These are phyloP conservation scores for Calephelis virginiensis DNA, from an alignment of 1,140 invertebrate species.

Conservation along the genomic window DNA sequence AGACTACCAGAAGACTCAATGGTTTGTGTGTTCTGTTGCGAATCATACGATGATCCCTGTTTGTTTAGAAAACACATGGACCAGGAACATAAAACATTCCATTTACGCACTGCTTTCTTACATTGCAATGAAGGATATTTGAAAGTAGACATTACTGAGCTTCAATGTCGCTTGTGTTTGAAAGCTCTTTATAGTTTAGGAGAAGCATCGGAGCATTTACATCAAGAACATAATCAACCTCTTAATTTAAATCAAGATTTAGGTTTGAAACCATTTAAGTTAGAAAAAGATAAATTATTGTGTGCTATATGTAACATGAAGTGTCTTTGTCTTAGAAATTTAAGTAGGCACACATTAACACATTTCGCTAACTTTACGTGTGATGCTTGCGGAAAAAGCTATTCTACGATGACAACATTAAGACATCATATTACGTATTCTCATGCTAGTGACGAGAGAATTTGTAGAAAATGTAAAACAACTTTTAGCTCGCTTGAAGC, in stretches of 20 bases:
- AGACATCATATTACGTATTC: slow-evolving; percentile 44
- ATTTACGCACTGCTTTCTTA: slow-evolving; percentile 45
- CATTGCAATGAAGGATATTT: slow-evolving; percentile 50
- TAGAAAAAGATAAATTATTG: slow-evolving; percentile 45
- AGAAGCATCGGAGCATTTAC: slow-evolving; percentile 48
- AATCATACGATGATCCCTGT: slow-evolving; percentile 45
- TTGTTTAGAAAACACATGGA: slow-evolving; percentile 54
- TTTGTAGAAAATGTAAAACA: slow-evolving; percentile 50
- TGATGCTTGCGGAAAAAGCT: slow-evolving; percentile 74
- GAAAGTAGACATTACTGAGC: slow-evolving; percentile 55
- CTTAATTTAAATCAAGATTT: slow-evolving; percentile 41
- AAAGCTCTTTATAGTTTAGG: slow-evolving; percentile 39
- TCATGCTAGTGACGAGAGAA: slow-evolving; percentile 38
- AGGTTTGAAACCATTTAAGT: slow-evolving; percentile 51
- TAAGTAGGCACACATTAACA: slow-evolving; percentile 58
- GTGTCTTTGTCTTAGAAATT: slow-evolving; percentile 40
- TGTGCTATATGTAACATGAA: slow-evolving; percentile 54
- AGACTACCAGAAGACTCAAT: slow-evolving; percentile 55
- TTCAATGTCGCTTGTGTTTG: slow-evolving; percentile 49
- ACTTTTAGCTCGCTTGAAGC: slow-evolving; percentile 40
- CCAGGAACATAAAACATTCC: slow-evolving; percentile 43
- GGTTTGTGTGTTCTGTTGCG: slow-evolving; percentile 61
- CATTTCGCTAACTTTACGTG: slow-evolving; percentile 72
- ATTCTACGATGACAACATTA: slow-evolving; percentile 49
- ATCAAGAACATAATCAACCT: slow-evolving; percentile 37